Percentiles rank a stretch among this genome's conserved stretches.
Conservation (phyloP, 92 coral and sea anemone genomes). For the Umimayanthus chanpuru region DNA sequence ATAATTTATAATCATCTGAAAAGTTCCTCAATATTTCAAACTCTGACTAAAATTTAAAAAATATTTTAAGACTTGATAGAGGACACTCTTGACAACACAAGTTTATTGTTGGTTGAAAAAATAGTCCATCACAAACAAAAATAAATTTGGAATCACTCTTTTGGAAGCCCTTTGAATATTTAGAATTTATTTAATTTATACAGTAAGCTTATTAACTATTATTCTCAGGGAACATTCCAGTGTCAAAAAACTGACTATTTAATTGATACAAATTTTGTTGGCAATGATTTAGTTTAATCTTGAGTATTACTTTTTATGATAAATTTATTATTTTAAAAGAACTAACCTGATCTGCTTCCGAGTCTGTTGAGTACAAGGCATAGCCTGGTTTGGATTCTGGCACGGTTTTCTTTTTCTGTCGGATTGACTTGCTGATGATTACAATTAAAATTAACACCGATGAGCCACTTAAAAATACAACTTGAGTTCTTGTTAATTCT, state of each 20-base stretch:
- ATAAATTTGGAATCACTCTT: too few species aligned
- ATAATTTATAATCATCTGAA: too few species aligned
- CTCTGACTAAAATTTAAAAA: background rate
- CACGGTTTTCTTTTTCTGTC: constrained; percentile 55
- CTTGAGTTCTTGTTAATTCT: too few species aligned
- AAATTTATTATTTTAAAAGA: background rate
- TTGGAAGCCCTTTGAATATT: too few species aligned
- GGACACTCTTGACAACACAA: background rate
- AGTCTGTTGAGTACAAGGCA: constrained; percentile 87
- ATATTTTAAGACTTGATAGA: background rate
- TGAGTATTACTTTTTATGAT: background rate
- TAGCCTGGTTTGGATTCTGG: constrained; percentile 78
- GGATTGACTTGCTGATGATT: constrained; percentile 18
- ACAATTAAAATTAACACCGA: background rate
- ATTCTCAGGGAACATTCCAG: background rate
- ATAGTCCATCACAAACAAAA: too few species aligned
- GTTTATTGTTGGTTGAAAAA: too few species aligned
- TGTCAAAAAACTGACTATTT: background rate
- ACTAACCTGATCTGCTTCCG: constrained; percentile 91
- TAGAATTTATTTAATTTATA: background rate
- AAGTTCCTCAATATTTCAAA: background rate
- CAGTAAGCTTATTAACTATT: background rate
- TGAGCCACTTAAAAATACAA: too few species aligned
- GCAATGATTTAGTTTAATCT: background rate
- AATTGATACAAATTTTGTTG: background rate